Conservation (phyloP, 2,797 vertebrate genomes). For the Coendou prehensilis region DNA sequence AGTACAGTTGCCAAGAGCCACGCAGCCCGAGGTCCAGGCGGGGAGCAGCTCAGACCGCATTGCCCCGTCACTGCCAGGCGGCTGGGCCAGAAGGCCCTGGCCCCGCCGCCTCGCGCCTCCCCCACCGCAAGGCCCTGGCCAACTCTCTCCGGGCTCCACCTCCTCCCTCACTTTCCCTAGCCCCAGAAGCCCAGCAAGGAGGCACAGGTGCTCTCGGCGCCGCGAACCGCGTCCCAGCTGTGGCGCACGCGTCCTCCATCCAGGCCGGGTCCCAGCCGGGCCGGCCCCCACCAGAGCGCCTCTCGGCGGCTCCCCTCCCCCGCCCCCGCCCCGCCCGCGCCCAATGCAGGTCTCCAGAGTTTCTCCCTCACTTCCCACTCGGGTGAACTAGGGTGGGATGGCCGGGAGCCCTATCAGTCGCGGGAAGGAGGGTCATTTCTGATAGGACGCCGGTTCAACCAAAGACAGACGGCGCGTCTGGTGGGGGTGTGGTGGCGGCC, state of each 20-base stretch:
- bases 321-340: constrained; percentile 1
- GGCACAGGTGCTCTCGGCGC: constrained; percentile 77
- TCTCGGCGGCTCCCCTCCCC: constrained; percentile 61
- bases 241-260: neutral
- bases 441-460: constrained; percentile 50
- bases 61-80: constrained; percentile 52
- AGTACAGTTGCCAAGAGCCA: constrained; percentile 75
- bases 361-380: constrained; percentile 79
- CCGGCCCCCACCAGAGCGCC: constrained; percentile 12
- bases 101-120: neutral
- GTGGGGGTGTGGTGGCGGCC: constrained; percentile 62
- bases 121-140: constrained; percentile 7
- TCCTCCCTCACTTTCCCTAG: constrained; percentile 75
- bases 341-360: constrained; percentile 79
- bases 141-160: constrained; percentile 63
- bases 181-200: constrained; percentile 54
- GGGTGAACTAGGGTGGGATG: constrained; percentile 64
- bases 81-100: neutral
- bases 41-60: constrained; percentile 54
- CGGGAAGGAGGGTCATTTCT: constrained; percentile 58
- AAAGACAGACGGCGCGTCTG: constrained; percentile 32
- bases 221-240: constrained; percentile 52
- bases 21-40: constrained; percentile 58
- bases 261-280: neutral
- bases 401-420: neutral